These are phyloP conservation scores for Athene noctua DNA, from an alignment of 2,113 vertebrate genomes.

Conservation along the genomic window DNA sequence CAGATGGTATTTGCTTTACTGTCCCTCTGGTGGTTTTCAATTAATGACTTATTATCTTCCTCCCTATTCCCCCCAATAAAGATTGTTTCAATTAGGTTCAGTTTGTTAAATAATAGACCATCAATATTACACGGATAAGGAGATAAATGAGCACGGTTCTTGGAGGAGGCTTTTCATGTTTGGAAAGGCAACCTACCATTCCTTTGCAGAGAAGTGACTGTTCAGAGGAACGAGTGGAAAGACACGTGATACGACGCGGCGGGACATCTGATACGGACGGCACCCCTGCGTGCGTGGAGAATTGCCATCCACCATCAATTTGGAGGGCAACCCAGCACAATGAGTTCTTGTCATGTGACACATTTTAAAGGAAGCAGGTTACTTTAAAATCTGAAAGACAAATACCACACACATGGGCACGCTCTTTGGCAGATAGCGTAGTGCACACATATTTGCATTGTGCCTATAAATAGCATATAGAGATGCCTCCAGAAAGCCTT, in stretches of 20 bases:
- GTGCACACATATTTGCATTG: not conserved
- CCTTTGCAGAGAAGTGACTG: not conserved
- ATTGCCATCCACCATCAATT: not conserved
- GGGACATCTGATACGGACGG: not conserved
- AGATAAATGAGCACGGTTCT: not conserved
- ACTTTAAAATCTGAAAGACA: not conserved
- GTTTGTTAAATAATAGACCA: not conserved
- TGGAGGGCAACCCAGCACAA: not conserved
- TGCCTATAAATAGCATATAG: not conserved
- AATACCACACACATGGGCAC: not conserved
- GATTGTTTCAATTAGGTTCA: not conserved
- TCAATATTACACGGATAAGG: not conserved
- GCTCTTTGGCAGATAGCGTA: not conserved
- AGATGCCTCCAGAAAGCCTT: not conserved
- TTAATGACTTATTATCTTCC: not conserved
- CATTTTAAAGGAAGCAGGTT: not conserved
- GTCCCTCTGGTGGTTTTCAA: not conserved
- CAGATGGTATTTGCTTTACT: constrained; percentile 31
- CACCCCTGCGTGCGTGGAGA: not conserved
- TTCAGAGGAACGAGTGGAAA: not conserved
- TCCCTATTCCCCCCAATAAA: not conserved
- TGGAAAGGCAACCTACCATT: not conserved
- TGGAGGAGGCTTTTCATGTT: not conserved
- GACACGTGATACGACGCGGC: not conserved
- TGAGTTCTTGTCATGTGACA: not conserved